Base-by-base conservation (phyloP, 2,113 vertebrate genomes). In the Thinocorus orbignyianus region DNA sequence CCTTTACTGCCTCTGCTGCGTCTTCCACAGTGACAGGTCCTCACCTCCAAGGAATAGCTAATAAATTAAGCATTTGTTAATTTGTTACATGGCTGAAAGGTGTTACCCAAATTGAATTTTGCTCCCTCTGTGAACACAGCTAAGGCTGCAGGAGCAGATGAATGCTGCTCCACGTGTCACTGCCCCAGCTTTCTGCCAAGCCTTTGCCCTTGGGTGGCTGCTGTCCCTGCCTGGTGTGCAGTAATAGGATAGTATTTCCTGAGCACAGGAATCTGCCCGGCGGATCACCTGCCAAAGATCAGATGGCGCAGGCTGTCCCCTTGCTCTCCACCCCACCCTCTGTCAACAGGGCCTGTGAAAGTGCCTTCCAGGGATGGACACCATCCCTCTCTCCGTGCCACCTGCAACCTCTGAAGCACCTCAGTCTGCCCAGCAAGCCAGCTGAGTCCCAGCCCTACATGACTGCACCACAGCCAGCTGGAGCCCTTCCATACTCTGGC, bases 381-480 rank as follows among this genome's bases (percentile, higher is more conserved):
- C 17, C n/a, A 48, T 55, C 51, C 23, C 49, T 80, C 31, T 24
- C 30, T 55, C 39, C 4, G 17, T 51, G 33, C 52, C 42, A 42
- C 39, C 64, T 44, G 58, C 33, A 41, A 16, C 42, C 42, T 69
- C 54, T 42, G 66, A 15, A 58, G 65, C n/a, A 52, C 55, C 20
- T 54, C 8, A 5, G 0, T 1, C 55, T 26, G 17, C 14, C n/a
- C 41, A 14, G 19, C 1, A 1, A 92, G 44, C 60, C 54, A 54
- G 48, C 48, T 10, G 37, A 51, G 42, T 23, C 61, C 33, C 71
- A 78, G 65, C 46, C 52, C 31, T 37, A 23, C n/a, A 23, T 22
- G 26, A 9, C 22, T 16, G 33, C 25, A 22, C 37, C 4, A 1
- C 26, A 23, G 68, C 57, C 88, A 81, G 55, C 46, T 61, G 80